A percentile compares a stretch with the other conserved stretches of the same genome.
Conservation (phyloP, 1,140 invertebrate species). For the Drosophila kanapiae region DNA sequence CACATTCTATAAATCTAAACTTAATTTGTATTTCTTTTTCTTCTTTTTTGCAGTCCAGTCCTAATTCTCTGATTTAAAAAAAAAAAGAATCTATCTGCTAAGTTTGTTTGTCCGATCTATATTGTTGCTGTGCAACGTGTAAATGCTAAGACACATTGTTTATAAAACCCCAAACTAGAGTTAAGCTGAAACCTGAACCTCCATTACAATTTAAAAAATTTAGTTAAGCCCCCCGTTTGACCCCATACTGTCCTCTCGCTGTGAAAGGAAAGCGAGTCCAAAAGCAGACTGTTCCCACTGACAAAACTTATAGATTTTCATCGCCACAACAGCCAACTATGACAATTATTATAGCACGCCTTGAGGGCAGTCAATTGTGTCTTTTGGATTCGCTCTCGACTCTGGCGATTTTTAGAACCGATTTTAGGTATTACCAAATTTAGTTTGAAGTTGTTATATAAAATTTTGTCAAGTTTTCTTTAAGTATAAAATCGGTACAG, state of each 20-base stretch:
- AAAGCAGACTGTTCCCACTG: conserved; percentile 13
- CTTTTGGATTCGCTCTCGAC: conserved; percentile 19
- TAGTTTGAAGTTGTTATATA: conserved; percentile 23
- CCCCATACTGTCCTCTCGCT: no score
- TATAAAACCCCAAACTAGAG: conserved; percentile 44
- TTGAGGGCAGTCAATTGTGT: conserved; percentile 25
- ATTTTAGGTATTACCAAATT: conserved; percentile 50
- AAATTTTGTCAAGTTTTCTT: conserved; percentile 43
- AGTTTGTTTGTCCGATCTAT: conserved; percentile 81
- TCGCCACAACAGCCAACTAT: conserved; percentile 21
- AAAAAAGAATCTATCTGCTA: conserved; percentile 57
- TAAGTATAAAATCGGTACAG: conserved; percentile 52
- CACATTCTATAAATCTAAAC: background rate
- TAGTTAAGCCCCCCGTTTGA: conserved; percentile 54
- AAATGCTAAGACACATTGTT: conserved; percentile 69
- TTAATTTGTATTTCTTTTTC: conserved; percentile 14
- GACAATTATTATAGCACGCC: conserved; percentile 32
- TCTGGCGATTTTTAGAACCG: conserved; percentile 20
- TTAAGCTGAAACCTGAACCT: conserved; percentile 51
- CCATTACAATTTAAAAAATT: conserved; percentile 6
- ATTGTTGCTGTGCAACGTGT: conserved; percentile 79
- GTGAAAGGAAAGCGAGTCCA: conserved; percentile 7
- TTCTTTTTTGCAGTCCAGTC: conserved; percentile 72
- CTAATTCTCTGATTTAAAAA: conserved; percentile 50
- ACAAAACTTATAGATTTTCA: background rate